phyloP scores from a whole-genome alignment of 2,113 vertebrate genomes.

The Anguilla rostrata region DNA sequence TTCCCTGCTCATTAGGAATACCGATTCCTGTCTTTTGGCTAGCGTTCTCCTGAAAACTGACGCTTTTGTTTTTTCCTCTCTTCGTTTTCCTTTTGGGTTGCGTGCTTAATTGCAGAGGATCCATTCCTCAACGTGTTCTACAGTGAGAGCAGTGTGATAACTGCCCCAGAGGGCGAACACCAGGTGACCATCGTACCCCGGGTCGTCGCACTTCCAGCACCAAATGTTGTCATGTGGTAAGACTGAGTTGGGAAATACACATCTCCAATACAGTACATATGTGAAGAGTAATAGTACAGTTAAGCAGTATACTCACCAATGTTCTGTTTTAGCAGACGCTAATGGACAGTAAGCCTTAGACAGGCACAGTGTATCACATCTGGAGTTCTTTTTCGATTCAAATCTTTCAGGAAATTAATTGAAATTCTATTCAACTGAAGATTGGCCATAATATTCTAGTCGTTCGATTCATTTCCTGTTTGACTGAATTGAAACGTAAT shows the following conservation, averaged over 20 bases:
- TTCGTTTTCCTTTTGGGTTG: neutral
- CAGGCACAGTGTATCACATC: neutral
- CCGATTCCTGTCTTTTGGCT: neutral
- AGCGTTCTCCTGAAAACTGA: neutral
- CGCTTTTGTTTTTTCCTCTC: neutral
- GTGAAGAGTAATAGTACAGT: neutral
- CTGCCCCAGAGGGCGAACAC: constrained; percentile 60
- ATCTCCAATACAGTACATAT: neutral
- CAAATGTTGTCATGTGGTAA: constrained; percentile 72
- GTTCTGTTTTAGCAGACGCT: neutral
- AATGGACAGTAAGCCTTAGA: neutral
- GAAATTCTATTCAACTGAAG: neutral
- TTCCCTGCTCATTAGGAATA: neutral
- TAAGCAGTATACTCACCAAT: neutral
- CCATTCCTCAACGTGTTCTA: constrained; percentile 70
- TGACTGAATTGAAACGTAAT: too few relatives aligned
- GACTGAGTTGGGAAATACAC: constrained; percentile 28
- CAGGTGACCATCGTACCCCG: constrained; percentile 69
- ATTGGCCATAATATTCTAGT: too few relatives aligned
- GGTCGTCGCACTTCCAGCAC: constrained; percentile 74
- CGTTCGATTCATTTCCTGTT: too few relatives aligned
- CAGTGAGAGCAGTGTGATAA: constrained; percentile 45
- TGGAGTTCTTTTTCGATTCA: neutral
- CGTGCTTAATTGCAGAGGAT: constrained; percentile 70
- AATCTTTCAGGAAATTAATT: neutral